Base-by-base conservation (phyloP, 2,888 invertebrate genomes). In the Idaea biselata region DNA sequence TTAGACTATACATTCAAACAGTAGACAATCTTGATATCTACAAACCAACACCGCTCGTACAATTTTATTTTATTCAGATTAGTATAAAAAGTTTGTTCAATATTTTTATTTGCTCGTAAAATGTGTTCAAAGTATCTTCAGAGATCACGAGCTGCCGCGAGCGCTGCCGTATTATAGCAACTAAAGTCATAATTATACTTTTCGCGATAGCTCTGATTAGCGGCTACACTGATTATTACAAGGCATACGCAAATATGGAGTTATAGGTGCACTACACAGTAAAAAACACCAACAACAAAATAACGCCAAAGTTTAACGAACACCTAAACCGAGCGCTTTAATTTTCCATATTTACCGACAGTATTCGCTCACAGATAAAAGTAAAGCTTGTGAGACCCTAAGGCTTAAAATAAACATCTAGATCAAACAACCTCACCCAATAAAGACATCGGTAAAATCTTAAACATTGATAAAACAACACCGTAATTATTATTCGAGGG, bases 371-470 rank as follows among this genome's bases (percentile, higher is more conserved):
- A 14, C 44, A 3, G 44, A 60, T 59, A 44, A 59, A 57, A 67
- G 61, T 64, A 67, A 60, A 64, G 58, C 60, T 56, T 66, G 64
- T 62, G 61, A 65, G 66, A 44, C 44, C 44, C 44, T 44, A 14
- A 44, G 44, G 44, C 44, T 14, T 44, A 1, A 25, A 44, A 44
- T 44, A 44, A 44, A 44, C 44, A 44, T 44, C 44, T 65, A 68
- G 68, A 80, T 73, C 69, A 66, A 77, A 79, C 79, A 81, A 81
- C 82, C 82, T 82, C 71, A 68, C 65, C 76, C 80, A 82, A 86
- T 87, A 86, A 85, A 87, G 86, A 84, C 83, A 86, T 87, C 84
- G 77, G 73, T 76, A 72, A 83, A 86, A 84, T 86, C 86, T 85
- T 79, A 74, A 73, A 73, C 64, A 75, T 75, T 81, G 86, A 86